A percentile compares a stretch with the other conserved stretches of the same genome.
Evolutionary conservation across 2,888 invertebrate genomes (phyloP).

Genomic region (Caenorhabditis afra): DNA sequence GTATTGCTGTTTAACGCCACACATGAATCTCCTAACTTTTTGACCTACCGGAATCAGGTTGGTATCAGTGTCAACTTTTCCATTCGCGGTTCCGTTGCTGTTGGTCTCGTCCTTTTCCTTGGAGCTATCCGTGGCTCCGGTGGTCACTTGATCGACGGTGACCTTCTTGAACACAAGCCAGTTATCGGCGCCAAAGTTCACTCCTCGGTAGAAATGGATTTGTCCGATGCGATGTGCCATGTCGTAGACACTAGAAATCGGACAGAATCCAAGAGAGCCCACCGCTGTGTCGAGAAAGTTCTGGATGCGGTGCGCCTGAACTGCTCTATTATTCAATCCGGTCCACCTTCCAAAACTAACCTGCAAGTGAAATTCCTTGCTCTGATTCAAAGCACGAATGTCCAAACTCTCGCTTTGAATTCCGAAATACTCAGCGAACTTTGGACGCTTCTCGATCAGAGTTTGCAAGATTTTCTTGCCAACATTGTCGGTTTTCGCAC

Average conservation of each 20-base stretch:
- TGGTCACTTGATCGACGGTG: conserved; percentile 74
- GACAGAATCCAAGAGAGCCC: conserved; percentile 75
- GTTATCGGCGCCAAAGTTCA: conserved; percentile 77
- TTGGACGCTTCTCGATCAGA: conserved; percentile 74
- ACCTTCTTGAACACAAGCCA: conserved; percentile 78
- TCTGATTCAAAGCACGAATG: conserved; percentile 67
- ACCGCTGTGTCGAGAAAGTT: conserved; percentile 76
- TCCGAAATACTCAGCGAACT: conserved; percentile 77
- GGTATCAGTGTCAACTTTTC: conserved; percentile 46
- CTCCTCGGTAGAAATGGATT: conserved; percentile 77
- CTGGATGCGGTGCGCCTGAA: conserved; percentile 75
- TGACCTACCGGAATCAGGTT: conserved; percentile 48
- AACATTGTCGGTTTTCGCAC: conserved; percentile 74
- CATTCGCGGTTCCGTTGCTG: conserved; percentile 51
- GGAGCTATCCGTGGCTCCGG: conserved; percentile 55
- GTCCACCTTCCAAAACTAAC: conserved; percentile 36
- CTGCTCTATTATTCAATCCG: not conserved
- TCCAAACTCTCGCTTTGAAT: conserved; percentile 73
- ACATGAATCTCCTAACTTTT: not conserved
- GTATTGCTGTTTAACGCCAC: not conserved
- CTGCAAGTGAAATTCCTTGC: conserved; percentile 75
- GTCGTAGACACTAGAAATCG: conserved; percentile 73
- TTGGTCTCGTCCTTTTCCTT: conserved; percentile 58
- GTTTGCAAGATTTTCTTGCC: conserved; percentile 75
- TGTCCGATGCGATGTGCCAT: conserved; percentile 77